phyloP scores from a whole-genome alignment of 2,888 invertebrate species.

The Pheosia gnoma region DNA sequence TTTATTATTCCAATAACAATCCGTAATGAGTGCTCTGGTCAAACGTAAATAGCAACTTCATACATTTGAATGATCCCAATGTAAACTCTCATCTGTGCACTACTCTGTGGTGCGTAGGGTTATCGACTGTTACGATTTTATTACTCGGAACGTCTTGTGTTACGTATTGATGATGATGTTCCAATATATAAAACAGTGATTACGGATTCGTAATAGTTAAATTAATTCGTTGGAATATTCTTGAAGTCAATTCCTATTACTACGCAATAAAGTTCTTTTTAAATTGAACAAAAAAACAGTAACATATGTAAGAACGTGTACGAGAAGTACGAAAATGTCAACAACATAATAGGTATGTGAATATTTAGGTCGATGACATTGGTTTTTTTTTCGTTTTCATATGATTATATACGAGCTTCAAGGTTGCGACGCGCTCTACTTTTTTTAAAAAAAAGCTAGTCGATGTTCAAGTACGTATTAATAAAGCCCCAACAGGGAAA shows the following conservation, averaged over 20 bases:
- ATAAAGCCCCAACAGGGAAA: too few species aligned
- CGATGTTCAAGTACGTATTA: too few species aligned
- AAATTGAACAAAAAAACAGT: background rate
- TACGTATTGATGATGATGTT: constrained; percentile 5
- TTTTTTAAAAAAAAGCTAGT: too few species aligned
- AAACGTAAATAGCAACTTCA: constrained; percentile 83
- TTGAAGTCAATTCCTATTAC: background rate
- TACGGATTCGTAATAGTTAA: background rate
- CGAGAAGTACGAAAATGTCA: background rate
- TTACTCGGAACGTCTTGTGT: constrained; percentile 14
- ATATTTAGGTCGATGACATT: background rate
- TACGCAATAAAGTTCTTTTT: background rate
- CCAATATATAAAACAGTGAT: background rate
- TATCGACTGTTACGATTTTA: constrained; percentile 36
- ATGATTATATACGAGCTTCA: too few species aligned
- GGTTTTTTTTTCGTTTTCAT: background rate
- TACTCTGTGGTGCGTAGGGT: constrained; percentile 69
- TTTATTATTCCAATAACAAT: constrained; percentile 84
- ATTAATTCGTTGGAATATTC: too few species aligned
- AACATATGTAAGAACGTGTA: background rate
- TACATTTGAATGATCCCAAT: constrained; percentile 82
- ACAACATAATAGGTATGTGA: background rate
- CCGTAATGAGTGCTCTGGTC: constrained; percentile 83
- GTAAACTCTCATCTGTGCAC: constrained; percentile 76
- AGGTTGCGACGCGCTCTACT: too few species aligned